Base-by-base conservation (phyloP, 2,113 vertebrate genomes). In the Jacana jacana region DNA sequence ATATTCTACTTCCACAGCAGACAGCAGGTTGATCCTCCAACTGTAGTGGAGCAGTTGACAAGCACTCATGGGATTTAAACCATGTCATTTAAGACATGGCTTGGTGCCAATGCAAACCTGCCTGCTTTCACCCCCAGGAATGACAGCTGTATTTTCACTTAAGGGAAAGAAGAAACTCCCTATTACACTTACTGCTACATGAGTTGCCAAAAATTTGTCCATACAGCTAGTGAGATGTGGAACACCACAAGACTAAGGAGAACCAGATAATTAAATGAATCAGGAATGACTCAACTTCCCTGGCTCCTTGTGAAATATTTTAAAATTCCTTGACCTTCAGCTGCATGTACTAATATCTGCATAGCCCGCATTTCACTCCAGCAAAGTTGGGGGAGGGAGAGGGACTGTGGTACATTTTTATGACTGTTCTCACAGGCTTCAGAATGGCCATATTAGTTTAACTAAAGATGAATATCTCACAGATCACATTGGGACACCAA, bases 51-150 rank as follows among this genome's bases (percentile, higher is more conserved):
- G 46, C 85, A 84, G 79, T 60, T 60, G 30, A 84, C 86, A 95
- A 93, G 49, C 51, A 92, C 86, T 89, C 28, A 5, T n/a, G 42
- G 72, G 75, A 46, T 91, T 97, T 94, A 96, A 88, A 94, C 6
- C 2, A 12, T 71, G 84, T 80, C 95, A 92, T 12, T 65, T 69
- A 35, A 76, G 63, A 87, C 19, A 10, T 48, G 66, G 55, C 70
- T 37, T 68, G 66, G 44, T 35, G 85, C 95, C 95, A 95, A 30
- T 13, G 81, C 92, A 97, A 97, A 97, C 83, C 88, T 86, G 78
- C 60, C 95, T 91, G 63, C 76, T 98, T 97, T 94, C 93, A 93
- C 93, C 70, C 84, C 96, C 75, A 73, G 93, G 94, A 94, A 52
- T 14, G 60, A 82, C 84, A 89, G 84, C 87, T 86, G 71, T 58